phyloP scores from a whole-genome alignment of 2,113 vertebrate species.

The Turdus rufiventris region DNA sequence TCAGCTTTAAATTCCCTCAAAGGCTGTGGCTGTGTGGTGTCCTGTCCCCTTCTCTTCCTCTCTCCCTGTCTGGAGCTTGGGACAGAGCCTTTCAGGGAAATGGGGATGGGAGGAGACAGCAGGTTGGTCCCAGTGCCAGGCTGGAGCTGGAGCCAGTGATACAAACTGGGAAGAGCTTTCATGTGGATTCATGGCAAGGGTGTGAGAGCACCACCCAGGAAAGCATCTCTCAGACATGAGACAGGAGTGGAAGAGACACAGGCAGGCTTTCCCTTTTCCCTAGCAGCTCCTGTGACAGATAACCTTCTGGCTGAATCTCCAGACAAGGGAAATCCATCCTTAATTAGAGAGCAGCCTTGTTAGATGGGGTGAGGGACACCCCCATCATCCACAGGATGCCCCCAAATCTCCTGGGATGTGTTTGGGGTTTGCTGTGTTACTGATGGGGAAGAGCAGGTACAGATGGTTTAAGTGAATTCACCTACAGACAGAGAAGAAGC shows the following conservation, averaged over 20 bases:
- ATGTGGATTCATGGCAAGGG: neutral
- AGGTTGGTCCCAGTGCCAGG: neutral
- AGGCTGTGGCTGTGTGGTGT: neutral
- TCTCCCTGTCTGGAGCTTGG: neutral
- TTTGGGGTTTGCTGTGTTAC: neutral
- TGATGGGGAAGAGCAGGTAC: neutral
- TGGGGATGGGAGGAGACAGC: neutral
- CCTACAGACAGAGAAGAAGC: neutral
- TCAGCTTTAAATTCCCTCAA: neutral
- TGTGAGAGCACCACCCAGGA: neutral
- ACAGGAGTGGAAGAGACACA: neutral
- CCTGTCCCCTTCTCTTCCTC: neutral
- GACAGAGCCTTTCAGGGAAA: neutral
- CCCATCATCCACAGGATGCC: too few relatives aligned
- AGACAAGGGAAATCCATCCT: neutral
- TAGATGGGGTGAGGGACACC: neutral
- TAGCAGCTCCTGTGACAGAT: neutral
- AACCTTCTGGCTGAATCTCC: neutral
- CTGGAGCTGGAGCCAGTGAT: neutral
- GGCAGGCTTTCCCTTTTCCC: neutral
- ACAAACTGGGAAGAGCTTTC: neutral
- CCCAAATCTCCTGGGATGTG: rapidly evolving
- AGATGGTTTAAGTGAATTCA: neutral
- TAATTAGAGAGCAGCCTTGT: neutral
- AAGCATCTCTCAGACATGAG: neutral